These are phyloP conservation scores for Himalopsyche phryganea DNA, from an alignment of 1,140 invertebrate species.

Conservation along the genomic window DNA sequence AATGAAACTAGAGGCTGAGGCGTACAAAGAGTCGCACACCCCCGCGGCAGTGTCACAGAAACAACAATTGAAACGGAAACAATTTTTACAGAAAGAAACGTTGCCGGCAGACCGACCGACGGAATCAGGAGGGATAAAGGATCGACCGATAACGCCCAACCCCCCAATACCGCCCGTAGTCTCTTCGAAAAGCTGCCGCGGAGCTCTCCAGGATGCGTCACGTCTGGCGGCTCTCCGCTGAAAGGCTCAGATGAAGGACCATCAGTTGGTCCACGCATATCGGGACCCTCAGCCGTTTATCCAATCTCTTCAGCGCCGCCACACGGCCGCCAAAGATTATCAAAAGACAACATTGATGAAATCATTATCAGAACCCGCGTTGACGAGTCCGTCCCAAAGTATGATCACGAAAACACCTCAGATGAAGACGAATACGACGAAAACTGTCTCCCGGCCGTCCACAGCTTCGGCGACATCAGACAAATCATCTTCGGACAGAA, in stretches of 20 bases:
- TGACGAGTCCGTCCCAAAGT: neutral
- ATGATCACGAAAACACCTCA: constrained; percentile 17
- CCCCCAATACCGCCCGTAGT: neutral
- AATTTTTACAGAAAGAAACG: constrained; percentile 36
- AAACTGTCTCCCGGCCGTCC: constrained; percentile 9
- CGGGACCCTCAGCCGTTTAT: constrained; percentile 24
- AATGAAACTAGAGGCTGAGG: constrained; percentile 47
- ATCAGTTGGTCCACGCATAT: constrained; percentile 4
- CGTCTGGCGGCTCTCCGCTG: constrained; percentile 12
- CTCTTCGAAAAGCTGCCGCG: constrained; percentile 17
- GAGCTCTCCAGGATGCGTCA: constrained; percentile 23
- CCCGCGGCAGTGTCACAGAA: constrained; percentile 36
- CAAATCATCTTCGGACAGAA: constrained; percentile 31
- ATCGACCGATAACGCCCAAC: constrained; percentile 5
- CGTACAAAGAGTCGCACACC: constrained; percentile 27
- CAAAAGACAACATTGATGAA: neutral
- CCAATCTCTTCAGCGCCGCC: neutral
- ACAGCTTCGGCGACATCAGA: constrained; percentile 27
- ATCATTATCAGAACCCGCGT: neutral
- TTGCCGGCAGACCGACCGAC: constrained; percentile 14
- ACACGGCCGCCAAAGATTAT: neutral
- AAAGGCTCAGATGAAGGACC: constrained; percentile 18
- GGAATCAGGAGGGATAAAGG: constrained; percentile 15
- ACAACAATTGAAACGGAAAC: constrained; percentile 42
- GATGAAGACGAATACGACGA: constrained; percentile 14